phyloP scores from a whole-genome alignment of 2,888 invertebrate species.

The Dryobotodes eremita region DNA sequence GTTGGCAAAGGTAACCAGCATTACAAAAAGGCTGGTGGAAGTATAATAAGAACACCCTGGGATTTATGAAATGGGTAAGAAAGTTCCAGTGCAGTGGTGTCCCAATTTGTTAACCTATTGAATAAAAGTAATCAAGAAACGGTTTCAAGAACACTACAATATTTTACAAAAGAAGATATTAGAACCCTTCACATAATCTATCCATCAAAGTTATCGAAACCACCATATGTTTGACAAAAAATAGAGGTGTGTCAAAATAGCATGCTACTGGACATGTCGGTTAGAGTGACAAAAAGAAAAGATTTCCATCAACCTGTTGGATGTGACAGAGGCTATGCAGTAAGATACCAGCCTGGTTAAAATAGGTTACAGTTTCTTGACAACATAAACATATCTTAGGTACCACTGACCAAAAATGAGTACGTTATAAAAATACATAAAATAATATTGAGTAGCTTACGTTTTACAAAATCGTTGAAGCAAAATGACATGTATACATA shows the following conservation, averaged over 20 bases:
- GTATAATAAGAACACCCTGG: not conserved
- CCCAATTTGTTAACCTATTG: too few relatives aligned
- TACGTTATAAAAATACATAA: not conserved
- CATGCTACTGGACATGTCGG: constrained; percentile 58
- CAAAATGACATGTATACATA: not conserved
- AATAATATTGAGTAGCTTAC: not conserved
- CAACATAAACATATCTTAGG: not conserved
- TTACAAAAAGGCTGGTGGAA: not conserved
- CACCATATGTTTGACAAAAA: constrained; percentile 44
- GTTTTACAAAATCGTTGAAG: not conserved
- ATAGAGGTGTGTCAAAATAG: constrained; percentile 22
- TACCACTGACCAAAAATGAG: not conserved
- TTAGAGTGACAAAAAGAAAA: constrained; percentile 70
- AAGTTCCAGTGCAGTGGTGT: too few relatives aligned
- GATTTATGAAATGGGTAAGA: not conserved
- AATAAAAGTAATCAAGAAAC: too few relatives aligned
- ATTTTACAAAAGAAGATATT: not conserved
- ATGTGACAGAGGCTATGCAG: constrained; percentile 40
- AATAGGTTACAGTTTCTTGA: not conserved
- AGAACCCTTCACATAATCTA: constrained; percentile 20
- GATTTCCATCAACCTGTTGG: constrained; percentile 70
- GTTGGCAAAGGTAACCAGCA: not conserved
- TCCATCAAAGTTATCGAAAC: not conserved
- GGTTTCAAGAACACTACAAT: not conserved
- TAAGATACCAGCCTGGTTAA: constrained; percentile 40